phyloP scores from a whole-genome alignment of 1,140 invertebrate species.

The Muscidifurax raptorellus region DNA sequence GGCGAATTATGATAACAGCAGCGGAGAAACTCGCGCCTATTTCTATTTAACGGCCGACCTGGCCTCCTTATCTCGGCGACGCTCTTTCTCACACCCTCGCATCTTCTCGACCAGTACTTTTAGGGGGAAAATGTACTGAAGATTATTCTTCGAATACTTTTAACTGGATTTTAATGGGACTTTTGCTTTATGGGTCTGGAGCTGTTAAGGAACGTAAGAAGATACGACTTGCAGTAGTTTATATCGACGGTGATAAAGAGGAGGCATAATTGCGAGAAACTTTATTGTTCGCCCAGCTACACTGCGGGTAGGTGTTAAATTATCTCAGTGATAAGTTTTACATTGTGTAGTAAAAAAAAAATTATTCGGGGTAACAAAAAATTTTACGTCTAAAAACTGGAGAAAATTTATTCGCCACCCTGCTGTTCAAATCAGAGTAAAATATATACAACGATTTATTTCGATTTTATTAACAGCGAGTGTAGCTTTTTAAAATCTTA shows the following conservation, averaged over 20 bases:
- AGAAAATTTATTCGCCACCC: no score
- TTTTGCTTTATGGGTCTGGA: conserved; percentile 49
- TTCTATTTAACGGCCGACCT: conserved; percentile 18
- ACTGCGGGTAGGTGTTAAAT: no score
- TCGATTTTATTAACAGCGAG: no score
- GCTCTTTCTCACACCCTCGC: not conserved
- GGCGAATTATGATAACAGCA: conserved; percentile 10
- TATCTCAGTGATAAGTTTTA: no score
- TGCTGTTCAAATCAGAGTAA: no score
- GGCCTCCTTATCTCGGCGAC: not conserved
- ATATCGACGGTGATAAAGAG: not conserved
- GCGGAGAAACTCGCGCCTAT: not conserved
- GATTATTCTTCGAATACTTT: conserved; percentile 35
- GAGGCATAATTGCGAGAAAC: not conserved
- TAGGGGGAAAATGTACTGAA: not conserved
- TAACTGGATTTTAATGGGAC: conserved; percentile 55
- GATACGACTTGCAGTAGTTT: not conserved
- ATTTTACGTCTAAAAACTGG: no score
- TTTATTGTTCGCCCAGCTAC: not conserved
- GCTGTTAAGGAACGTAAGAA: not conserved
- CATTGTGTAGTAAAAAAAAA: no score
- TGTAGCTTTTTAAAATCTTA: not conserved
- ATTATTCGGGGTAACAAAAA: no score
- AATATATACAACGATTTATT: no score
- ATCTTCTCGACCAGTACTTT: not conserved